Evolutionary conservation across 2,888 invertebrate genomes (phyloP).

Genomic region (Coecobrya sp.): DNA sequence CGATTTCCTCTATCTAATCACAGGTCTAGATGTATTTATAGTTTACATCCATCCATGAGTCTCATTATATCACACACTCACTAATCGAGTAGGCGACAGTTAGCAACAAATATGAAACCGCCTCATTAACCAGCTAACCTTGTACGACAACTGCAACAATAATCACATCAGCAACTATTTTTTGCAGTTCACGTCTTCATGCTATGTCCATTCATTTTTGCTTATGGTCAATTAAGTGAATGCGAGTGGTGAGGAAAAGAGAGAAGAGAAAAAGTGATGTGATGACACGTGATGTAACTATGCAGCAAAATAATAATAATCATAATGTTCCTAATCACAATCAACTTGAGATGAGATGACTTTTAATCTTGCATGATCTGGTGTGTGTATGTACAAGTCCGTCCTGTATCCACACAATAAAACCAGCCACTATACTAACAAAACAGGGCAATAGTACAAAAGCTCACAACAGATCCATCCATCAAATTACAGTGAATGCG

Average conservation of each 20-base stretch:
- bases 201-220: constrained; percentile 18
- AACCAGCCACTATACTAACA: neutral
- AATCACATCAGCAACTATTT: constrained; percentile 28
- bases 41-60: neutral
- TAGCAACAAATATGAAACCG: constrained; percentile 21
- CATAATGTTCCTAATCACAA: constrained; percentile 53
- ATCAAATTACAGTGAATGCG: constrained; percentile 63
- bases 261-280: constrained; percentile 40
- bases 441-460: constrained; percentile 29
- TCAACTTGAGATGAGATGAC: constrained; percentile 54
- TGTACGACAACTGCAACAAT: constrained; percentile 39
- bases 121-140: constrained; percentile 71
- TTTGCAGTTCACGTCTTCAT: constrained; percentile 44
- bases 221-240: constrained; percentile 27
- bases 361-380: constrained; percentile 54
- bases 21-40: neutral
- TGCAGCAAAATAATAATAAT: constrained; percentile 56
- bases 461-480: constrained; percentile 44
- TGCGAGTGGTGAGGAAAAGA: constrained; percentile 12
- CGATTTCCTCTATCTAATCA: constrained; percentile 17
- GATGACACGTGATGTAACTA: constrained; percentile 54
- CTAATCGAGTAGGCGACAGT: constrained; percentile 15
- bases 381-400: neutral
- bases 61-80: neutral
- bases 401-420: neutral